Evolutionary conservation across 2,888 invertebrate genomes (phyloP), one percentile per base, ranked within the genome.

Genomic region (Rhopalosiphum nymphaeae): DNA sequence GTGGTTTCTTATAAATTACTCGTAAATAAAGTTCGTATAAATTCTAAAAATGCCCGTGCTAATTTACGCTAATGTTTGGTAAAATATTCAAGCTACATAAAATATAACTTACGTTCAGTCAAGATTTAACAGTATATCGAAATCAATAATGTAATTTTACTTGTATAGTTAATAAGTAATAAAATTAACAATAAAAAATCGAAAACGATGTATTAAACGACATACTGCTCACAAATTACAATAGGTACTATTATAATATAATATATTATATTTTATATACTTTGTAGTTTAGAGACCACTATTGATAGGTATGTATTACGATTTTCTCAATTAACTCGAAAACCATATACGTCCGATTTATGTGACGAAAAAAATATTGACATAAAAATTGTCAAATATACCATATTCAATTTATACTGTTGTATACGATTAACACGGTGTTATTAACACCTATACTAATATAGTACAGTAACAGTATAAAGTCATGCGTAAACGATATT

Each of bases 391-490:
- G 36, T 2, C 42, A 10, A n/a, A 42, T 42, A 53, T 21, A 92
- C 42, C n/a, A 53, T 53, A 42, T 88, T 67, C 67, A 44, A 67
- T 29, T 7, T 29, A 13, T 29, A 53, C 53, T 91, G 44, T 85
- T 13, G 49, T 89, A 46, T 44, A 91, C 9, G 49, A 91, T 44
- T 3, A 88, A n/a, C n/a, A n/a, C n/a, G n/a, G n/a, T n/a, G n/a
- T n/a, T n/a, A n/a, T n/a, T 29, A 88, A 88, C 92, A 92, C 92
- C 92, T 92, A 92, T 88, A 44, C 88, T 78, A 89, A 78, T 88
- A 67, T n/a, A 67, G n/a, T 67, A 44, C 1, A 46, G 44, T 46
- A 44, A 67, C 67, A 89, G 26, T 46, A 67, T 26, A 25, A 36
- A 92, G 11, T 87, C 26, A 21, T 87, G 61, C 67, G 92, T 93